A percentile compares a stretch with the other conserved stretches of the same genome.
Evolutionary conservation across 2,113 vertebrate species (phyloP).

Genomic region (Gasterosteus nipponicus): DNA sequence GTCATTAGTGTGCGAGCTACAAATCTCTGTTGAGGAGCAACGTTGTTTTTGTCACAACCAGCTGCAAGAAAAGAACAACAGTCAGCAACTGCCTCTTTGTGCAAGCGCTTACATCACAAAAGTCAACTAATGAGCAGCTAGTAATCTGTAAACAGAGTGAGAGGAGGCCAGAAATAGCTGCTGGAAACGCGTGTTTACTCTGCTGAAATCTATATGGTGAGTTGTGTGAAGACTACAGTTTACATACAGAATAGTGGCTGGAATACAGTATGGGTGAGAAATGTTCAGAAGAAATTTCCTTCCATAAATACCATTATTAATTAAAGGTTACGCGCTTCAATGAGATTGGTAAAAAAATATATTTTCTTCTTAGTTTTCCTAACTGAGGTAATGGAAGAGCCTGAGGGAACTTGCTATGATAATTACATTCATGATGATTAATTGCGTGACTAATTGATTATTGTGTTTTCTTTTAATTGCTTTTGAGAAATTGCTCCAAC

Average conservation of each 20-base stretch:
- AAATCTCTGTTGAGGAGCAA: slow-evolving; percentile 60
- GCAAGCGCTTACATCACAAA: slow-evolving; percentile 10
- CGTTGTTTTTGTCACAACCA: slow-evolving; percentile 48
- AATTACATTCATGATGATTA: slow-evolving; percentile 54
- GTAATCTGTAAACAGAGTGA: slow-evolving; percentile 29
- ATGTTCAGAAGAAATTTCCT: not conserved
- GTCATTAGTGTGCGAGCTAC: slow-evolving; percentile 54
- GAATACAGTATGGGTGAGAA: not conserved
- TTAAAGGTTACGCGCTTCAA: slow-evolving; percentile 23
- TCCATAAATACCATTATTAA: not conserved
- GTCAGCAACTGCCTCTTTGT: slow-evolving; percentile 35
- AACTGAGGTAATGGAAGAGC: slow-evolving; percentile 33
- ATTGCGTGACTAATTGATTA: slow-evolving; percentile 63
- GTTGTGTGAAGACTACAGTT: not conserved
- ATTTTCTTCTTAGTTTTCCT: slow-evolving; percentile 14
- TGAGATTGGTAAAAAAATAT: slow-evolving; percentile 29
- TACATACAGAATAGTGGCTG: not conserved
- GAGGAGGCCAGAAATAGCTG: slow-evolving; percentile 11
- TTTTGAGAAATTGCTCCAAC: slow-evolving; percentile 11
- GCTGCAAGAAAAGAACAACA: slow-evolving; percentile 37
- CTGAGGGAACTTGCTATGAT: slow-evolving; percentile 35
- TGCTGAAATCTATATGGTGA: not conserved
- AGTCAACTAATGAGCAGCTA: slow-evolving; percentile 27
- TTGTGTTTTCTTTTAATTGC: slow-evolving; percentile 34
- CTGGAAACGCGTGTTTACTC: not conserved